These are phyloP conservation scores for Brenthis ino DNA, from an alignment of 2,888 invertebrate species.

Conservation along the genomic window DNA sequence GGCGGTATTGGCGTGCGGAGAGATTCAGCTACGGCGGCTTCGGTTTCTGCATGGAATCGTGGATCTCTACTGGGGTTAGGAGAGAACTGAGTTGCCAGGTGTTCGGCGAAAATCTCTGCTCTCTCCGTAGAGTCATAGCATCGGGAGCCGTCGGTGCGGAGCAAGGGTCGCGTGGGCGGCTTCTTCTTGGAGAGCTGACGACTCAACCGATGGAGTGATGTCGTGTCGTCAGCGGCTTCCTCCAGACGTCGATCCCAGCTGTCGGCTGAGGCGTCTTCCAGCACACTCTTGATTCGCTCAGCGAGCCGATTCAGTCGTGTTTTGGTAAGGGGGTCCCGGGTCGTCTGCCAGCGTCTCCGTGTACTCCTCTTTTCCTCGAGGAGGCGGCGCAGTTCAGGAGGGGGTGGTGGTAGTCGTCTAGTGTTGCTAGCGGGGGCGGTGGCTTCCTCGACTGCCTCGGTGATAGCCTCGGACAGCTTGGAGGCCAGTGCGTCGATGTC, in stretches of 20 bases:
- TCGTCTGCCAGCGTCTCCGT: background rate
- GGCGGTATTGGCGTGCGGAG: background rate
- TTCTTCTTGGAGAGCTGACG: background rate
- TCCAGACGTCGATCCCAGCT: background rate
- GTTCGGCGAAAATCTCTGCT: background rate
- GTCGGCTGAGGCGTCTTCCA: background rate
- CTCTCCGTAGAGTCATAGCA: background rate
- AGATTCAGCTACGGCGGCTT: background rate
- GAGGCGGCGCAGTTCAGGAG: background rate
- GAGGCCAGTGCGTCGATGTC: background rate
- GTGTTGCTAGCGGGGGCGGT: background rate
- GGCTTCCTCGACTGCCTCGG: background rate
- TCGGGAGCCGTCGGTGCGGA: background rate
- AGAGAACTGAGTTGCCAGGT: background rate
- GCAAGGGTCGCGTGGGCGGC: background rate
- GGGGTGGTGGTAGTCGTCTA: background rate
- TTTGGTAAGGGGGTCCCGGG: background rate
- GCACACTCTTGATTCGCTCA: background rate
- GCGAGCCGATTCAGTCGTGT: background rate
- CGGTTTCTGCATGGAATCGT: background rate
- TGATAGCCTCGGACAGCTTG: background rate
- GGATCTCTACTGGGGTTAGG: background rate
- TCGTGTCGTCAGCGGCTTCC: background rate
- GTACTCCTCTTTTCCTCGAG: background rate
- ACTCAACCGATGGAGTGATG: background rate